Conservation (phyloP, 2,797 vertebrate genomes). For the Malurus splendens region DNA sequence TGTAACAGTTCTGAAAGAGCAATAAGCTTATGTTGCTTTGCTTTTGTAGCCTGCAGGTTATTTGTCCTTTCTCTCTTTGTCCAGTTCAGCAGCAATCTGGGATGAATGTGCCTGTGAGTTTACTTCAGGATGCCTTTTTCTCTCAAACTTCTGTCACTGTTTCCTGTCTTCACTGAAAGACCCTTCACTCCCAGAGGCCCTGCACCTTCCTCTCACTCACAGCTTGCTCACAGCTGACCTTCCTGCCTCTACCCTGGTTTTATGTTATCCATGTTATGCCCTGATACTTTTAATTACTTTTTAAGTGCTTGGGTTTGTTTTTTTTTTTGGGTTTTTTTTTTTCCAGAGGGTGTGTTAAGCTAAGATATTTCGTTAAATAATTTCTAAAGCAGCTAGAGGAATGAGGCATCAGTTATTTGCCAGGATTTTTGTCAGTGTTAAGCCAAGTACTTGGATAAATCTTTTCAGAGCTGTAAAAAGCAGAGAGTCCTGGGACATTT, state of each 20-base stretch:
- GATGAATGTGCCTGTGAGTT: not conserved
- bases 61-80: not conserved
- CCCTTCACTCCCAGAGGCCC: not conserved
- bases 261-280: not conserved
- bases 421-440: not conserved
- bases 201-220: not conserved
- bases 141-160: not conserved
- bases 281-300: not conserved
- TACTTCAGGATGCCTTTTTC: not conserved
- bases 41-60: not conserved
- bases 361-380: not conserved
- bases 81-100: not conserved
- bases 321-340: not conserved
- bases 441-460: not conserved
- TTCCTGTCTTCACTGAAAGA: not conserved
- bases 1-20: not conserved
- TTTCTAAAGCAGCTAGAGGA: not conserved
- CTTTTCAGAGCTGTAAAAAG: not conserved
- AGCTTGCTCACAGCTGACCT: not conserved
- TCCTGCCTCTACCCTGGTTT: not conserved
- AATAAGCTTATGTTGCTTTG: not conserved
- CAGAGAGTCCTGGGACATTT: not conserved
- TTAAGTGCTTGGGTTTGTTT: not conserved
- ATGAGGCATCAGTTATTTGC: not conserved
- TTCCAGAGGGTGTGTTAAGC: not conserved